Base-by-base conservation (phyloP, 2,797 vertebrate genomes). In the Triplophysa bombifrons region DNA sequence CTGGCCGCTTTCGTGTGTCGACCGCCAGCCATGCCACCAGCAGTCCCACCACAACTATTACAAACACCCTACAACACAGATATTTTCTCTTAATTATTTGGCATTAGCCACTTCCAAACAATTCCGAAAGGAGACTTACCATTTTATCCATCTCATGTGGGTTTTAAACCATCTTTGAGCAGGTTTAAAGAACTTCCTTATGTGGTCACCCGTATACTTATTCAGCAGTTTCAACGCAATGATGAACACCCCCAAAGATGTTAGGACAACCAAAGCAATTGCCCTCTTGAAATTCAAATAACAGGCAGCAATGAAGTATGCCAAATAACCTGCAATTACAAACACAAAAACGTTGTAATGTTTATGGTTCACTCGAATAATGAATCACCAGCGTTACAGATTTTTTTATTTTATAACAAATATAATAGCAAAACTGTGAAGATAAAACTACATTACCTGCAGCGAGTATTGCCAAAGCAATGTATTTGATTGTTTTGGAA, bases 271-370 rank as follows among this genome's bases (percentile, higher is more conserved):
- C 81, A 99, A 91, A 12, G 94, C 94, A 14, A 92, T 86, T 60
- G 98, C 95, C 80, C 95, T 93, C 70, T 94, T 87, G 86, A 98
- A 94, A 86, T 96, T 80, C 89, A 98, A 82, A 50, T 94, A 92
- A 81, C 97, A 98, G 71, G 98, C 97, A 0, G 87, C 85, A 64
- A 96, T 91, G 83, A 99, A 94, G 87, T 94, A 99, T 8, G 93
- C 95, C 60, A 95, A 68, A 77, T 94, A 98, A 17, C 94, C 97
- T 99, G 84, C 19, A 67, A 67, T 63, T 46, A 9, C 77, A 27
- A 83, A 85, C 53, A 56, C 25, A 61, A 30, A 48, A 55, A 27
- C 11, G 58, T 61, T 73, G n/a, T 17, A 19, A 12, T 22, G 12
- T 46, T 30, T 19, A 48, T 19, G 16, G 14, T 55, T 30, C 10